phyloP scores from a whole-genome alignment of 2,797 vertebrate species.

The Megalops cyprinoides region DNA sequence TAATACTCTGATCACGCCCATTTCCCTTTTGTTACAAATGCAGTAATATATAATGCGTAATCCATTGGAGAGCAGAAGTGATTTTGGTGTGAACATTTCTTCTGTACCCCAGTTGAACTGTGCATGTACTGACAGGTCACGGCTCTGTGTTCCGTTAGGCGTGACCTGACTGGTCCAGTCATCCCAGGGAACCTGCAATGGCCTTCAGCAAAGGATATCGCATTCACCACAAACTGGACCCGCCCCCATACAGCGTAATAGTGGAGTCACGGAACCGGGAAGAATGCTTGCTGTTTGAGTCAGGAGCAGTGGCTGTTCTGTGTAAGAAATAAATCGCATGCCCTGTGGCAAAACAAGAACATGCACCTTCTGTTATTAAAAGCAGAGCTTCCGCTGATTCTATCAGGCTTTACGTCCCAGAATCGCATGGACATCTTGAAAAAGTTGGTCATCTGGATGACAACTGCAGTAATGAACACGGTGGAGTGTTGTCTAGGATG shows the following conservation, averaged over 20 bases:
- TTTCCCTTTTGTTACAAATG: neutral
- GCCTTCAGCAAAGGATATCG: constrained; percentile 99
- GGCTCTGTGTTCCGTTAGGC: constrained; percentile 51
- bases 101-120: neutral
- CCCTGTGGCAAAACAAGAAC: neutral
- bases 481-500: neutral
- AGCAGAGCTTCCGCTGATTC: neutral
- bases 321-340: constrained; percentile 76
- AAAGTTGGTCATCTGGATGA: neutral
- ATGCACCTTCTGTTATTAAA: neutral
- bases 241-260: constrained; percentile 92
- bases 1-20: neutral
- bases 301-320: constrained; percentile 93
- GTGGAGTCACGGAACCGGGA: constrained; percentile 91
- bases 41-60: neutral
- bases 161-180: constrained; percentile 49
- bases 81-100: neutral
- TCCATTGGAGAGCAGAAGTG: neutral
- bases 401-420: too few species aligned
- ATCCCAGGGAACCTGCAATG: constrained; percentile 74
- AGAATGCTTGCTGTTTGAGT: constrained; percentile 97
- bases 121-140: neutral
- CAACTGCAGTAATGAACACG: neutral
- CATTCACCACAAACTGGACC: constrained; percentile 96
- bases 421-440: neutral